phyloP scores from a whole-genome alignment of 2,888 invertebrate species.

The Biston betularia region DNA sequence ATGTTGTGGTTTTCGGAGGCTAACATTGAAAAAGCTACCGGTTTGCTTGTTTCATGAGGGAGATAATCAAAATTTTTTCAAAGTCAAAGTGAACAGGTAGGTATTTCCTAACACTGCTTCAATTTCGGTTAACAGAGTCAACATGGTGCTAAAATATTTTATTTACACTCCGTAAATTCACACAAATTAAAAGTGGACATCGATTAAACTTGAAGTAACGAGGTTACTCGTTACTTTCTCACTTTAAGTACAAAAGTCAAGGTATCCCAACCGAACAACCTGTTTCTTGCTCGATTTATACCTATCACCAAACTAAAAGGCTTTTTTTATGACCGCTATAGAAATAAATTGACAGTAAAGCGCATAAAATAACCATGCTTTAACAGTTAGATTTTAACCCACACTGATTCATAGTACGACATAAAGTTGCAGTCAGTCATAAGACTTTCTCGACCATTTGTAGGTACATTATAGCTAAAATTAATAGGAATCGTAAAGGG shows the following conservation, averaged over 20 bases:
- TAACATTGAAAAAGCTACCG: too few species aligned
- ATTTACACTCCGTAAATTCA: too few species aligned
- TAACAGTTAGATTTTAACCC: constrained; percentile 23
- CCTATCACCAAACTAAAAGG: background rate
- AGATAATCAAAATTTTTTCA: too few species aligned
- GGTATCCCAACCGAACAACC: constrained; percentile 21
- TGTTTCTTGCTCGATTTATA: constrained; percentile 24
- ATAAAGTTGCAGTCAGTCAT: constrained; percentile 4
- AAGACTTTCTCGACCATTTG: constrained; percentile 4
- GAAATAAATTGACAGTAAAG: constrained; percentile 24
- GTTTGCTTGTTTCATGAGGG: too few species aligned
- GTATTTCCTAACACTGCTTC: too few species aligned
- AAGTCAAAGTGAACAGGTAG: background rate
- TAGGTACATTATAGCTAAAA: constrained; percentile 11
- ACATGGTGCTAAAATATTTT: too few species aligned
- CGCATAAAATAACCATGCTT: constrained; percentile 15
- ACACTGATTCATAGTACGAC: constrained; percentile 18
- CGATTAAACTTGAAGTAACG: constrained; percentile 22
- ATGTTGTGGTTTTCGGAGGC: too few species aligned
- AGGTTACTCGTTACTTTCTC: constrained; percentile 16
- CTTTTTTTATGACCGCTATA: constrained; percentile 25
- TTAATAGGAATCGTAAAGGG: constrained; percentile 23
- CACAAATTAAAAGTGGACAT: constrained; percentile 15
- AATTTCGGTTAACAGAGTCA: too few species aligned
- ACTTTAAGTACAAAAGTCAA: constrained; percentile 28